phyloP scores from a whole-genome alignment of 2,888 invertebrate genomes.

The Stegophylla sp. region DNA sequence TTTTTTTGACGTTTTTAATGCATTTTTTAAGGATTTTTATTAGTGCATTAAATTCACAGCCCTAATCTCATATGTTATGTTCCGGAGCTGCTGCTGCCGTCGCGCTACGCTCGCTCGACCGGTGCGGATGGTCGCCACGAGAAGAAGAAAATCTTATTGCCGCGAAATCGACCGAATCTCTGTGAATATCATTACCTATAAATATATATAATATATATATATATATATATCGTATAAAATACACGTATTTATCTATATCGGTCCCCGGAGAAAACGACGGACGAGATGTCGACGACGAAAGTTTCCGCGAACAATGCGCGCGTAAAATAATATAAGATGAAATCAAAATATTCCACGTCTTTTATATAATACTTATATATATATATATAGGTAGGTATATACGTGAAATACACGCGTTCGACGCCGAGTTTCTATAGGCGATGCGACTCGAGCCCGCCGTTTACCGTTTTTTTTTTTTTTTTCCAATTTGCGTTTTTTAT shows the following conservation, averaged over 20 bases:
- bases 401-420: not conserved
- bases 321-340: not conserved
- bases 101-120: too few relatives aligned
- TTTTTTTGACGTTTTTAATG: too few relatives aligned
- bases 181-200: too few relatives aligned
- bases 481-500: not conserved
- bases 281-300: not conserved
- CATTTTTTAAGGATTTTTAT: too few relatives aligned
- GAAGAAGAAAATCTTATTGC: not conserved
- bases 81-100: too few relatives aligned
- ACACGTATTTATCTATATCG: not conserved
- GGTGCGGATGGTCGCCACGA: too few relatives aligned
- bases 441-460: not conserved
- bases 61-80: too few relatives aligned
- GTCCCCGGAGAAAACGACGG: not conserved
- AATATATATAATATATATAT: too few relatives aligned
- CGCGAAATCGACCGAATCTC: not conserved
- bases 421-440: not conserved
- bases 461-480: constrained; percentile 13
- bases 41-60: too few relatives aligned
- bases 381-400: not conserved
- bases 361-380: too few relatives aligned
- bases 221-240: not conserved
- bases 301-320: not conserved
- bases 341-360: not conserved